These are phyloP conservation scores for Bos indicus DNA, from an alignment of 2,113 vertebrate species.

Conservation along the genomic window DNA sequence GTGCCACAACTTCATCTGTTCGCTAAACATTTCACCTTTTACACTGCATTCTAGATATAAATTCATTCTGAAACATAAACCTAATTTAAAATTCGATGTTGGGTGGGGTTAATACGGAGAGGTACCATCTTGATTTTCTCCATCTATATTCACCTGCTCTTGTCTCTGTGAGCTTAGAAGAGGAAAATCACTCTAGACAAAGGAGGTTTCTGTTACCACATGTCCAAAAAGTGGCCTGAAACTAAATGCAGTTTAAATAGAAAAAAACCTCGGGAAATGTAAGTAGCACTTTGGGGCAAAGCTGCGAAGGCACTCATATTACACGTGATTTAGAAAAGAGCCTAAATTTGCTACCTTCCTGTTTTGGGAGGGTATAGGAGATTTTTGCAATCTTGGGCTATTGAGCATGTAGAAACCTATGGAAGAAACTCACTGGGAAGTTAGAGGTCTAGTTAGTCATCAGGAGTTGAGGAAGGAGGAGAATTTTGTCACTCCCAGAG, in stretches of 20 bases:
- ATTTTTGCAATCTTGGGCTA: conserved; percentile 23
- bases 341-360: conserved; percentile 34
- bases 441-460: neutral
- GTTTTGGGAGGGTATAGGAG: neutral
- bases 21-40: neutral
- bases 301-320: conserved; percentile 70
- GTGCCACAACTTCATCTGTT: neutral
- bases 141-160: conserved; percentile 9
- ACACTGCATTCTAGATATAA: neutral
- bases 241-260: conserved; percentile 39
- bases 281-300: conserved; percentile 72
- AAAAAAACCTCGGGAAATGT: conserved; percentile 19
- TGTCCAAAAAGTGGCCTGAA: conserved; percentile 44
- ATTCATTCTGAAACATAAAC: neutral
- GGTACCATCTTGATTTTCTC: conserved; percentile 4
- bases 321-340: conserved; percentile 44
- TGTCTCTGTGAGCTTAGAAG: neutral
- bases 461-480: neutral
- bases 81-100: neutral
- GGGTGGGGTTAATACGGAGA: neutral
- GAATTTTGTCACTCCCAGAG: neutral
- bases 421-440: conserved; percentile 3
- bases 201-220: conserved; percentile 2
- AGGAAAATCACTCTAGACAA: neutral
- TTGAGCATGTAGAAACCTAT: neutral